Evolutionary conservation across 2,113 vertebrate species (phyloP).

Genomic region (Limnothrissa miodon): DNA sequence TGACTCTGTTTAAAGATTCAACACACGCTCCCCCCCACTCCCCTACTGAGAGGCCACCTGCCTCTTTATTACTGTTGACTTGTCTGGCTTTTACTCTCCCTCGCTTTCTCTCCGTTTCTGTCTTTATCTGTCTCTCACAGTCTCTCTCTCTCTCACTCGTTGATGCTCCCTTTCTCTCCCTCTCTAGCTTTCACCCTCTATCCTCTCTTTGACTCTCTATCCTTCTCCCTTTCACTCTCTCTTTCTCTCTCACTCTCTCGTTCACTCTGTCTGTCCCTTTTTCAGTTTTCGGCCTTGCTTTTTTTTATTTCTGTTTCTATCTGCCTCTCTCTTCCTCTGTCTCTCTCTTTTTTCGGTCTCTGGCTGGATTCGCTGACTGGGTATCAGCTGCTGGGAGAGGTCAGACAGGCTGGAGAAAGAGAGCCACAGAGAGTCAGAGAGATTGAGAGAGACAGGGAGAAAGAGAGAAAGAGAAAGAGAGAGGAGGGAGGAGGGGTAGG

Average conservation of each 20-base stretch:
- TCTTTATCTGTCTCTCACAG: not conserved
- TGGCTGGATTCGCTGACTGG: slow-evolving; percentile 34
- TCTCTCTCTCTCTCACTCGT: not conserved
- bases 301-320: not conserved
- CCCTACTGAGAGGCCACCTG: slow-evolving; percentile 49
- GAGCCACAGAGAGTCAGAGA: not conserved
- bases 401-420: slow-evolving; percentile 29
- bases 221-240: not conserved
- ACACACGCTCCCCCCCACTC: not conserved
- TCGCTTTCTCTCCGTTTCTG: not conserved
- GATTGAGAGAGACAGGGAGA: not conserved
- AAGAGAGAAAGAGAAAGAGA: not conserved
- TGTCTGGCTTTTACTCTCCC: slow-evolving; percentile 18
- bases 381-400: slow-evolving; percentile 35
- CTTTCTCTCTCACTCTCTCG: not conserved
- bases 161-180: not conserved
- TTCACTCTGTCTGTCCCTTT: not conserved
- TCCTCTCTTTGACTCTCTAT: not conserved
- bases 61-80: slow-evolving; percentile 43
- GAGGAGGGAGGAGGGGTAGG: not conserved
- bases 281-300: no score
- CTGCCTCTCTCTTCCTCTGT: not conserved
- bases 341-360: slow-evolving; percentile 43
- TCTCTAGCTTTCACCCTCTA: not conserved
- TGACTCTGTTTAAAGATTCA: slow-evolving; percentile 10